Conservation (phyloP, 2,113 vertebrate species). For the Melierax canorus region DNA sequence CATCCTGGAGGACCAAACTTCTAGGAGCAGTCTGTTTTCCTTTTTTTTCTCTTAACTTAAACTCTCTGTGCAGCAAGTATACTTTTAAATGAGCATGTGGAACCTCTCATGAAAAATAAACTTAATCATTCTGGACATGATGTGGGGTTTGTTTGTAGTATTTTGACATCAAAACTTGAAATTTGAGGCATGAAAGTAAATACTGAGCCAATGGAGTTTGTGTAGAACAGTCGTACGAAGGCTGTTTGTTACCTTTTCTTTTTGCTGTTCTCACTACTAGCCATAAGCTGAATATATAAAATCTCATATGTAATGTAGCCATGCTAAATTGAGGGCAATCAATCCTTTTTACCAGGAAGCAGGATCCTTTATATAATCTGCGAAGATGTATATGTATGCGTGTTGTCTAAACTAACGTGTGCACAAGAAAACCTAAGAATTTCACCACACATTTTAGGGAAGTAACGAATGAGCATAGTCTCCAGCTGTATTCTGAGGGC, state of each 20-base stretch:
- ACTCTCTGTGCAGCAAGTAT: neutral
- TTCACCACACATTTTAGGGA: neutral
- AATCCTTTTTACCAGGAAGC: neutral
- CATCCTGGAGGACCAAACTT: conserved; percentile 36
- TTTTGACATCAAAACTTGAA: neutral
- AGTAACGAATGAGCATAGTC: neutral
- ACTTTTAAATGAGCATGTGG: neutral
- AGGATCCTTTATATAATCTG: neutral
- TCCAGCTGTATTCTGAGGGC: neutral
- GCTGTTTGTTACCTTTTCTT: neutral
- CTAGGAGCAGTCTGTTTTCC: neutral
- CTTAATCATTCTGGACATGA: neutral
- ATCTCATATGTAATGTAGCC: neutral
- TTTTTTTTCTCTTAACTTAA: neutral
- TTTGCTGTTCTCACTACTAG: neutral
- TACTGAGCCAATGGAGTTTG: neutral
- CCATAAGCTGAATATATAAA: neutral
- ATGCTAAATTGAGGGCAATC: neutral
- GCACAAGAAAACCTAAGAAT: neutral
- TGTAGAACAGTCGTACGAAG: neutral
- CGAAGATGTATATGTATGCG: neutral
- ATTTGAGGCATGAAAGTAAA: neutral
- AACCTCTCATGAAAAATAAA: conserved; percentile 43
- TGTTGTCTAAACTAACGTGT: neutral
- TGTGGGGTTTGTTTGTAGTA: neutral